Evolutionary conservation across 2,888 invertebrate species (phyloP).

Genomic region (Norana najaformis): DNA sequence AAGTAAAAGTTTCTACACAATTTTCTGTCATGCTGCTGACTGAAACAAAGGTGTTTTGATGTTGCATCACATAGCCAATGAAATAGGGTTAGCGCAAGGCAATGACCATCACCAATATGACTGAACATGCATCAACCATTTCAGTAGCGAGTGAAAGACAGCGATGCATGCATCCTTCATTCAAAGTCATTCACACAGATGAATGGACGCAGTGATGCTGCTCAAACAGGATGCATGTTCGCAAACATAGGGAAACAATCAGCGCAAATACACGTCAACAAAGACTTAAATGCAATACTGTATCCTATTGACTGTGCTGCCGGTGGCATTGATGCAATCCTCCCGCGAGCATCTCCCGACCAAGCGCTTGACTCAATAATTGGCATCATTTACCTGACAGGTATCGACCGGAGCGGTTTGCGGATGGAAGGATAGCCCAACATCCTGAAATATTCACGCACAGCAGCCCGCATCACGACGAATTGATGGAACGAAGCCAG

Average conservation of each 20-base stretch:
- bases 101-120: neutral
- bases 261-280: slow-evolving; percentile 13
- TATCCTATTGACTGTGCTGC: slow-evolving; percentile 13
- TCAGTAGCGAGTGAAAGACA: neutral
- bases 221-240: neutral
- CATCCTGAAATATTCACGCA: slow-evolving; percentile 23
- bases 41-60: neutral
- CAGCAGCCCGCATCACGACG: slow-evolving; percentile 7
- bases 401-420: neutral
- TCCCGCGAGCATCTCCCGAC: neutral
- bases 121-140: neutral
- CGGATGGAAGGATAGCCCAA: slow-evolving; percentile 21
- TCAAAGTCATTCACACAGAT: neutral
- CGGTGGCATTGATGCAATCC: slow-evolving; percentile 1
- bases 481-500: slow-evolving; percentile 21
- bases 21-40: neutral
- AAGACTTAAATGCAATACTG: slow-evolving; percentile 7
- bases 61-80: neutral
- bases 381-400: slow-evolving; percentile 24
- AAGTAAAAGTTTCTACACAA: neutral
- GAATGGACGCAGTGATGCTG: neutral
- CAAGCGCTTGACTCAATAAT: neutral
- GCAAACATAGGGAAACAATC: neutral
- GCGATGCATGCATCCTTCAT: neutral
- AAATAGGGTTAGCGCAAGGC: neutral